phyloP scores from a whole-genome alignment of 2,113 vertebrate genomes.

The Pygoscelis adeliae region DNA sequence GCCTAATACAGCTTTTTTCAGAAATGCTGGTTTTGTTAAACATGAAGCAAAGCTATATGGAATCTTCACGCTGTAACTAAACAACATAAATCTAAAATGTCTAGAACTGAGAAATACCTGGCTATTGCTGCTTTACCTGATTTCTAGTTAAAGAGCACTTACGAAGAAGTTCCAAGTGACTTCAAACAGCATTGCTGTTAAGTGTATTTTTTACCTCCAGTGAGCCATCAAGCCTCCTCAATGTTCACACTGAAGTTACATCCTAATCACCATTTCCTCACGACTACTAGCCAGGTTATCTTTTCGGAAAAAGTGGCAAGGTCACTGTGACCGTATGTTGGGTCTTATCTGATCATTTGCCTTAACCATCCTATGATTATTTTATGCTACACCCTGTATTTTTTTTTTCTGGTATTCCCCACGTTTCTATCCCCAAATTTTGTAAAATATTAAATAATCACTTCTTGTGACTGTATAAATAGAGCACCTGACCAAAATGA shows the following conservation, averaged over 20 bases:
- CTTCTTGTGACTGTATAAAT: neutral
- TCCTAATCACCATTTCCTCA: neutral
- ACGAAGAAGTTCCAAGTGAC: neutral
- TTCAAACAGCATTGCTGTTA: neutral
- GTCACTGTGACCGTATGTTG: neutral
- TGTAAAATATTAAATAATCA: neutral
- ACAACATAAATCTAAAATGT: neutral
- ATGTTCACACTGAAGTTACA: neutral
- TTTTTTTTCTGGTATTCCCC: neutral
- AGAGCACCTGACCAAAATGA: neutral
- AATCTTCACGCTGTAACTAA: neutral
- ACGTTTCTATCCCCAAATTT: neutral
- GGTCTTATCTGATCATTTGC: neutral
- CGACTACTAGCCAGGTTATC: neutral
- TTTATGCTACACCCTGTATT: neutral
- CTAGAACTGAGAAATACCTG: neutral
- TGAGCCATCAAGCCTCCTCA: neutral
- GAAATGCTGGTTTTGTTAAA: neutral
- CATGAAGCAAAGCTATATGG: neutral
- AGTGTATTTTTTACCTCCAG: neutral
- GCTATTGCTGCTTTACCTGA: neutral
- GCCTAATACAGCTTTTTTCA: neutral
- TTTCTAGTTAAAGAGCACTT: neutral
- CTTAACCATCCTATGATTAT: neutral
- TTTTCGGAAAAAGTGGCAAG: neutral